Conservation (phyloP, 2,888 invertebrate genomes). For the Ennomos fuscantarius region DNA sequence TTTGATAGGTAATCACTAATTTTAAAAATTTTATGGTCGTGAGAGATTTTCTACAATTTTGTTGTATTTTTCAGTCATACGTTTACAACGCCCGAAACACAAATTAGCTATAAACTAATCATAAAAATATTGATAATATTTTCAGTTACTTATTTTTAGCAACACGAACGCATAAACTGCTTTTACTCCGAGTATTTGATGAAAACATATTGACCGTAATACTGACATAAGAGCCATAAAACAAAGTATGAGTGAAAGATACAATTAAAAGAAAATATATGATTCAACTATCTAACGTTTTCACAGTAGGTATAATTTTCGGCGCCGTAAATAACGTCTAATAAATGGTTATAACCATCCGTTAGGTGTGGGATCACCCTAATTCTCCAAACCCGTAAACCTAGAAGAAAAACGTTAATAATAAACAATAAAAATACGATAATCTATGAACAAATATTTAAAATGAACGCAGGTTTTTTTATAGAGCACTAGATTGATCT, state of each 20-base stretch:
- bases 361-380: constrained; percentile 44
- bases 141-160: background rate
- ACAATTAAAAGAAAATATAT: constrained; percentile 32
- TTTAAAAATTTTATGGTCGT: too few relatives aligned
- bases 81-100: too few relatives aligned
- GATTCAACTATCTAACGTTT: constrained; percentile 17
- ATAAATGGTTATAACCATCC: constrained; percentile 8
- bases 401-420: constrained; percentile 51
- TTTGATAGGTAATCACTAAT: too few relatives aligned
- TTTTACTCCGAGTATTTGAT: constrained; percentile 15
- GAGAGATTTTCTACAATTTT: too few relatives aligned
- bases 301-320: constrained; percentile 30
- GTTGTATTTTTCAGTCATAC: too few relatives aligned
- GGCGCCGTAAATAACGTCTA: constrained; percentile 31
- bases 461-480: constrained; percentile 41
- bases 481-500: constrained; percentile 43
- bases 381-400: constrained; percentile 53
- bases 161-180: constrained; percentile 8
- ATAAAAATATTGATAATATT: too few relatives aligned
- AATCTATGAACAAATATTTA: constrained; percentile 55
- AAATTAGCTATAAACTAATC: too few relatives aligned
- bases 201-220: constrained; percentile 22
- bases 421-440: constrained; percentile 62
- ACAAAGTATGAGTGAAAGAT: constrained; percentile 24
- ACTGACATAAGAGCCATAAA: constrained; percentile 22